Evolutionary conservation across 1,140 invertebrate species (phyloP).

Genomic region (Drosophila arawakana): DNA sequence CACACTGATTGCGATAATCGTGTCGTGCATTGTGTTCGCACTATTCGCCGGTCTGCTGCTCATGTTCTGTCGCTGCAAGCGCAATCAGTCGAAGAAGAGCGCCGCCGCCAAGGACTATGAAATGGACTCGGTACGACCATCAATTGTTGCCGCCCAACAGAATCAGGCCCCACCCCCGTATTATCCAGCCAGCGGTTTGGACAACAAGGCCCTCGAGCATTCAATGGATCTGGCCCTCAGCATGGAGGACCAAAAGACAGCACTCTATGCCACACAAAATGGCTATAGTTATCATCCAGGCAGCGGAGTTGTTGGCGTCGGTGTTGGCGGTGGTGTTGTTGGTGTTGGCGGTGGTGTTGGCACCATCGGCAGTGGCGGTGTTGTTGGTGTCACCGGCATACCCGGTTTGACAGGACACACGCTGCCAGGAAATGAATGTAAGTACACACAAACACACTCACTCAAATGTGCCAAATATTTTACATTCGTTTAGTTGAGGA

Average conservation of each 20-base stretch:
- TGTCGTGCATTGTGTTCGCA: slow-evolving; percentile 92
- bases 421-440: slow-evolving; percentile 91
- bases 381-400: slow-evolving; percentile 84
- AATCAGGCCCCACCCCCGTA: slow-evolving; percentile 94
- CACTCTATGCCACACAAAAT: slow-evolving; percentile 91
- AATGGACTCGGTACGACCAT: slow-evolving; percentile 92
- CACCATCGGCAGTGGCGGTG: slow-evolving; percentile 50
- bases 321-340: slow-evolving; percentile 45
- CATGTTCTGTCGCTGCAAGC: slow-evolving; percentile 94
- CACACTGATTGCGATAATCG: slow-evolving; percentile 92
- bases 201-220: slow-evolving; percentile 95
- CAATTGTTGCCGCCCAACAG: slow-evolving; percentile 90
- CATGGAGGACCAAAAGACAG: slow-evolving; percentile 92
- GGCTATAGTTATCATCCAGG: slow-evolving; percentile 92
- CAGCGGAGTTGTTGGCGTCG: slow-evolving; percentile 84
- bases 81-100: slow-evolving; percentile 91
- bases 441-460: slow-evolving; percentile 83
- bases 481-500: background rate
- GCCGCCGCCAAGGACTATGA: slow-evolving; percentile 94
- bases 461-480: slow-evolving; percentile 18
- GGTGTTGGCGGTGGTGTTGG: slow-evolving; percentile 44
- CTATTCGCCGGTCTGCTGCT: slow-evolving; percentile 91
- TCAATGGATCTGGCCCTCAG: slow-evolving; percentile 92
- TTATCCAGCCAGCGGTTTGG: slow-evolving; percentile 92
- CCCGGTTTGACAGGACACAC: slow-evolving; percentile 80